These are phyloP conservation scores for Pangasius sanitwongsei DNA, from an alignment of 2,797 vertebrate genomes.

Conservation along the genomic window DNA sequence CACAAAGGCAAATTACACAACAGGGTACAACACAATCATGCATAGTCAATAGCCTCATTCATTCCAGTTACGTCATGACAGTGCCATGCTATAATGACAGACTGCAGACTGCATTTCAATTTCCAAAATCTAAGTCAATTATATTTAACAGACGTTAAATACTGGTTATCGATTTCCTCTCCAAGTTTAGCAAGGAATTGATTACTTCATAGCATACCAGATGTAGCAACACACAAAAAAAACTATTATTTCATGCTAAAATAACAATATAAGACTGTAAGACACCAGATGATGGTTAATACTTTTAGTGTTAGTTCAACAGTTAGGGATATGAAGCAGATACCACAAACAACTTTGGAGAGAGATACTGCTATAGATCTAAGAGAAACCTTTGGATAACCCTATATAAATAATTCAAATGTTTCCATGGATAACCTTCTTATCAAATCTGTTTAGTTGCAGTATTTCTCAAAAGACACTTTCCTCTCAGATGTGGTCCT, in stretches of 20 bases:
- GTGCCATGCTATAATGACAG: neutral
- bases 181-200: neutral
- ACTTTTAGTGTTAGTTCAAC: neutral
- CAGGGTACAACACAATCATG: neutral
- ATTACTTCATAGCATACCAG: neutral
- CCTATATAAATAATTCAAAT: conserved; percentile 31
- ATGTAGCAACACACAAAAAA: neutral
- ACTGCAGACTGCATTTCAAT: conserved; percentile 6
- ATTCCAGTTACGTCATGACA: neutral
- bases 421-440: neutral
- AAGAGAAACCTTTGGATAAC: conserved; percentile 27
- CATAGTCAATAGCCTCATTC: neutral
- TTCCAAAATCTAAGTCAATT: neutral
- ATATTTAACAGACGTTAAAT: conserved; percentile 6
- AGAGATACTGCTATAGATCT: conserved; percentile 7
- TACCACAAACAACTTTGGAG: neutral
- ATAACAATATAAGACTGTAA: neutral
- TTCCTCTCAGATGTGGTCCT: neutral
- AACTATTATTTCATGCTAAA: neutral
- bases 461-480: neutral
- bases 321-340: neutral
- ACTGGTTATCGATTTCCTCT: neutral
- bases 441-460: conserved; percentile 11
- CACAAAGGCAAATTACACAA: neutral
- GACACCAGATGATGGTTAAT: neutral